Base-by-base conservation (phyloP, 2,113 vertebrate genomes). In the Erinaceus europaeus region DNA sequence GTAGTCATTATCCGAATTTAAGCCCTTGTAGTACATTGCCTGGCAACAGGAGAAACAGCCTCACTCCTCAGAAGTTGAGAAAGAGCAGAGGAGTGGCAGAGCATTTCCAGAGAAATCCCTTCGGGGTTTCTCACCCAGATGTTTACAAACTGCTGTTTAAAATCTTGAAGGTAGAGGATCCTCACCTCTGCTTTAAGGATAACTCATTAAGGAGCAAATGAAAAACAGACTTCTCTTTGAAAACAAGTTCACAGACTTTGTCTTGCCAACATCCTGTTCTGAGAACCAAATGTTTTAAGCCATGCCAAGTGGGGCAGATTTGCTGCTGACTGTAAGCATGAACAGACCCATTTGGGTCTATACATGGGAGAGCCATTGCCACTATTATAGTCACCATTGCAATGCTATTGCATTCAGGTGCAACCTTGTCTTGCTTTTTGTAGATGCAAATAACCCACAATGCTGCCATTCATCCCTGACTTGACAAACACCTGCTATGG, bases 61-160 rank as follows among this genome's bases (percentile, higher is more conserved):
- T 78, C 42, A 65, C 59, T 88, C 84, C 40, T 86, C 29, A 74
- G 75, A 93, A 90, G 42, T 87, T 90, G 65, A 83, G 76, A 82
- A 95, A 89, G 77, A 90, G 50, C 87, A 85, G 72, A 83, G 48
- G 72, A 86, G n/a, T 40, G 38, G 38, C 48, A 55, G 71, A 74
- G 20, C 9, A 25, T 34, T 38, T 84, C 40, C 38, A 46, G 89
- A 82, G 86, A 88, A 79, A 65, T 65, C 23, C 75, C 46, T 15
- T 13, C 53, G 59, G 53, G 76, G 74, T 91, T 91, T 90, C 74
- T 36, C 73, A 40, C 23, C 73, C 76, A 72, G 76, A 46, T 90
- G 61, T 88, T 90, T 75, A 88, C 59, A 74, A 88, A 80, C 73
- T 48, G 6, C 27, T 61, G 32, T 64, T 89, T 62, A 34, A 67